Conservation (phyloP, 2,888 invertebrate species). For the Ptychoptera contaminata region DNA sequence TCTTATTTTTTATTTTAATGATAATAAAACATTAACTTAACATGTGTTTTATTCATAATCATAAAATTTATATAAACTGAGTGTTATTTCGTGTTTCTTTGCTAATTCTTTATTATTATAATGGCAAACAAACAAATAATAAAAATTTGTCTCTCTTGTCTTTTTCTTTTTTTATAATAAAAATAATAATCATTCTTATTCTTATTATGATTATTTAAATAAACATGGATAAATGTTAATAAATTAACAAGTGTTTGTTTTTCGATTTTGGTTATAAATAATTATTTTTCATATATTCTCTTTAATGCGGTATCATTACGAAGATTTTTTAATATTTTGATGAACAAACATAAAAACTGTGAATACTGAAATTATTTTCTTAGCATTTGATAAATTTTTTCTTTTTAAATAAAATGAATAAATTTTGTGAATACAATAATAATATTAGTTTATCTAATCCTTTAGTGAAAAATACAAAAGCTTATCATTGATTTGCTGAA, state of each 20-base stretch:
- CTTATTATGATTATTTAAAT: no score
- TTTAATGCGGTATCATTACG: not conserved
- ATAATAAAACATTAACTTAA: not conserved
- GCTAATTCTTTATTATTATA: not conserved
- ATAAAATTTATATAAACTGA: no score
- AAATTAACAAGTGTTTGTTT: not conserved
- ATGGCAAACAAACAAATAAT: not conserved
- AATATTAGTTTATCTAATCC: no score
- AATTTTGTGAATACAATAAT: no score
- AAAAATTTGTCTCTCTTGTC: not conserved
- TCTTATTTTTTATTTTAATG: not conserved
- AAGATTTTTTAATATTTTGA: no score
- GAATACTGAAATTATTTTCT: no score
- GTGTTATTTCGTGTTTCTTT: not conserved
- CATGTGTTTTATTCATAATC: not conserved
- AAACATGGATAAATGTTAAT: not conserved
- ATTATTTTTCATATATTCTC: not conserved
- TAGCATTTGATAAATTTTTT: no score
- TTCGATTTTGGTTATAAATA: not conserved
- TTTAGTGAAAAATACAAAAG: no score
- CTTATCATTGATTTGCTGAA: no score
- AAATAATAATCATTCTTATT: not conserved
- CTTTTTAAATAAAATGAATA: no score
- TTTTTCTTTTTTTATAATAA: not conserved
- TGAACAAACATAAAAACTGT: no score